Evolutionary conservation across 2,888 invertebrate species (phyloP), one percentile per base, ranked within the genome.

Genomic region (Platycnemis pennipes): DNA sequence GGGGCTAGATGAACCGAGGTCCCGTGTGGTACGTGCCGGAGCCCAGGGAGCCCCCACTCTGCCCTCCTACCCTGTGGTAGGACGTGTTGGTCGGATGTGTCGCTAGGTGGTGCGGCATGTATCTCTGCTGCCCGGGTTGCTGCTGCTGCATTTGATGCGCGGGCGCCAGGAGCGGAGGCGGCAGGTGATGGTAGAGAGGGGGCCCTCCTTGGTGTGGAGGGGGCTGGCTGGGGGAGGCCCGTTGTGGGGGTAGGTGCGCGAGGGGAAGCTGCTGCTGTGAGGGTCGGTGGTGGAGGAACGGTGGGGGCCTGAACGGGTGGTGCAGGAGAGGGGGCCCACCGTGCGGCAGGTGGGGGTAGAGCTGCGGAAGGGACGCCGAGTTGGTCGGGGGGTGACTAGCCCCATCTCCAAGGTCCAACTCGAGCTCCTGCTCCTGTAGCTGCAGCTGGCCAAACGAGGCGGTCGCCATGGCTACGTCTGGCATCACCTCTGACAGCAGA

Each of bases 401-500:
- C 13, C 98, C 98, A 96, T 99, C 99, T 0, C 99, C 99, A 95
- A 99, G 97, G 96, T 98, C 98, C 95, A 99, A 96, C 96, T 98
- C 98, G 96, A 99, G 97, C 95, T 97, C 97, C 95, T 94, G 31
- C 95, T 95, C 94, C 94, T 94, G 96, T 95, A 98, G 96, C 96
- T 98, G 98, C 96, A 98, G 97, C 96, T 97, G 98, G 11, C 97
- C 98, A 96, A 97, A 97, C 95, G 97, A 98, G 95, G 97, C 98
- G 94, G 98, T 99, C 95, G 99, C 99, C 98, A 99, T 99, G 31
- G 99, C 99, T 95, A 99, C 99, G 96, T 99, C 99, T 0, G 99
- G 99, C 98, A 99, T 99, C 95, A 98, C 98, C 95, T 98, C 98
- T 44, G 98, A 97, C 95, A 98, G 96, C 95, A 98, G 98, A 95